Evolutionary conservation across 2,888 invertebrate genomes (phyloP).

Genomic region (Venusia cambrica): DNA sequence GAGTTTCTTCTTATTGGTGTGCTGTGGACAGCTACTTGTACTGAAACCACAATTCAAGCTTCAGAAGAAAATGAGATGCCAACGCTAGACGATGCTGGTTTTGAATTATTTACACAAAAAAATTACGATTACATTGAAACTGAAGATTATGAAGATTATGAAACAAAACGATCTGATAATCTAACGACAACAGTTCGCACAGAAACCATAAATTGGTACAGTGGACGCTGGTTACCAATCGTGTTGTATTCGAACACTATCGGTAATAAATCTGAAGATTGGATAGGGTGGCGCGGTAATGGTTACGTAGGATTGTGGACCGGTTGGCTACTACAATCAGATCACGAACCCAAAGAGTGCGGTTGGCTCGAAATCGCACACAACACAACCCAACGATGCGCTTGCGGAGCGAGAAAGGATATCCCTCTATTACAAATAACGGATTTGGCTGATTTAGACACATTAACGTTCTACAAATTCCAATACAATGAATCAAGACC

Average conservation of each 20-base stretch:
- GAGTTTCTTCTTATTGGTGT: slow-evolving; percentile 4
- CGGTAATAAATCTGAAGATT: slow-evolving; percentile 4
- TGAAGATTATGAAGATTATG: too few species aligned
- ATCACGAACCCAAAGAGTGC: slow-evolving; percentile 1
- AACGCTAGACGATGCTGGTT: too few species aligned
- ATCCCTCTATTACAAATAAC: slow-evolving; percentile 1
- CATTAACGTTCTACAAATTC: slow-evolving; percentile 4
- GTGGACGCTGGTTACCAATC: slow-evolving; percentile 5
- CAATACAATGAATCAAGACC: slow-evolving; percentile 4
- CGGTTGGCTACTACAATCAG: slow-evolving; percentile 6
- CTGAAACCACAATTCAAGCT: too few species aligned
- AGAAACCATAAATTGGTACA: slow-evolving; percentile 3
- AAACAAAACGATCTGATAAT: too few species aligned
- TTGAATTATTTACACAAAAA: too few species aligned
- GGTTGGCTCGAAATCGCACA: slow-evolving; percentile 7
- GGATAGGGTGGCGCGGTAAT: slow-evolving; percentile 1
- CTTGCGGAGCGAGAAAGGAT: slow-evolving; percentile 1
- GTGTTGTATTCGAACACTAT: slow-evolving; percentile 2
- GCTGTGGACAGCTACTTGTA: neutral
- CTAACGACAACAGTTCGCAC: neutral
- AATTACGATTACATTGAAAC: too few species aligned
- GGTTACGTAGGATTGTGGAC: slow-evolving; percentile 5
- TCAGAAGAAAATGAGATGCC: too few species aligned
- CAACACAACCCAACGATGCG: slow-evolving; percentile 4
- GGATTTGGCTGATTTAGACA: slow-evolving; percentile 1